Base-by-base conservation (phyloP, 2,888 invertebrate genomes). In the Cerceris rybyensis region DNA sequence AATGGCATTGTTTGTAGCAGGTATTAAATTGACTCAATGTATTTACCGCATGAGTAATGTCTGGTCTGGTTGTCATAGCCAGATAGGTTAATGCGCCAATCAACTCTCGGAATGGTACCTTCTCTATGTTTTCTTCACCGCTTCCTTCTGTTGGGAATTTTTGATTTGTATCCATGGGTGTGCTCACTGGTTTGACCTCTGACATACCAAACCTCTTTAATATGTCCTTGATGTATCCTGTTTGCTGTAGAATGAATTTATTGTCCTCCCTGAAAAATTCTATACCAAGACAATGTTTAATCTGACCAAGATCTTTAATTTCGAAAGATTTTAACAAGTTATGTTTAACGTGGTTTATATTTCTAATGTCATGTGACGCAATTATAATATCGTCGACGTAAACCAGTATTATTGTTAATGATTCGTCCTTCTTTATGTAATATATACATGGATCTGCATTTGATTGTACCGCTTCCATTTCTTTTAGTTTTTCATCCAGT, bases 11-110 rank as follows among this genome's bases (percentile, higher is more conserved):
- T 8, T 4, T 28, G 7, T 17, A 60, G 11, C 14, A 43, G 5
- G 13, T 43, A 6, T 54, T 65, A 14, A 54, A 86, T 46, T 84
- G 78, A 52, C 82, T 78, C 52, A 83, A 59, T 11, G n/a, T 14
- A 52, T 80, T 81, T 0, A 76, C 78, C 1, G 77, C 65, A 61
- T 81, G 69, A 8, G 80, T 58, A 7, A 85, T 79, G 49, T 81
- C 82, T 8, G 83, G 80, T 9, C 64, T 28, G 0, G 64, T 70
- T 0, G 43, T 13, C 6, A 54, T 43, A 1, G 64, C 41, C 6
- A 70, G 28, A 11, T 65, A 70, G 43, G 64, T 65, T 0, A 63
- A 8, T 2, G 39, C 6, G 9, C 61, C 70, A 0, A 70, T 13
- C 1, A 61, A 6, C 7, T 63, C 42, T 13, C 60, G 41, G 42